phyloP scores from a whole-genome alignment of 2,888 invertebrate genomes.

The Eurois occulta region DNA sequence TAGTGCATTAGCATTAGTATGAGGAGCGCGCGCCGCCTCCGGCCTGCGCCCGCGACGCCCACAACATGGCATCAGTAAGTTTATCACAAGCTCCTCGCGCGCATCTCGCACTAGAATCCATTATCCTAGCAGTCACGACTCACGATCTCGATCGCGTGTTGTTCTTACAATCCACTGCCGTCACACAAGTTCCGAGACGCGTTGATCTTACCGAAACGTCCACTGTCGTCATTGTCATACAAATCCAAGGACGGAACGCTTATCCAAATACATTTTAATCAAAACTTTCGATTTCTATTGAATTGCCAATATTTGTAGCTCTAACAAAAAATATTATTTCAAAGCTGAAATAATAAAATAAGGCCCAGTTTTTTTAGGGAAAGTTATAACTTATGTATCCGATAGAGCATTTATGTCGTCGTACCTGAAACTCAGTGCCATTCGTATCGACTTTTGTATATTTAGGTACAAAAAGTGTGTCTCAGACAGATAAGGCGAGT shows the following conservation, averaged over 20 bases:
- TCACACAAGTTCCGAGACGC: slow-evolving; percentile 2
- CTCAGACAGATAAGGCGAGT: slow-evolving; percentile 52
- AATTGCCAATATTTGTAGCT: slow-evolving; percentile 30
- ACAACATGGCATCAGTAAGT: slow-evolving; percentile 7
- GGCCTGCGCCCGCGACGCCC: slow-evolving; percentile 15
- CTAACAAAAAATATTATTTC: slow-evolving; percentile 26
- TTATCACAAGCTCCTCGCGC: slow-evolving; percentile 4
- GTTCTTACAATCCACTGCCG: not conserved
- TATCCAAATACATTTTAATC: slow-evolving; percentile 34
- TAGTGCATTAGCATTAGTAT: slow-evolving; percentile 32
- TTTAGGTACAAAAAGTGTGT: slow-evolving; percentile 45
- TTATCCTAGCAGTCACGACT: slow-evolving; percentile 15
- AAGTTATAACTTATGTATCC: slow-evolving; percentile 21
- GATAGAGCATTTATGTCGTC: slow-evolving; percentile 10
- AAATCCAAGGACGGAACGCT: slow-evolving; percentile 42
- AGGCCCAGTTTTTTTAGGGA: slow-evolving; percentile 26
- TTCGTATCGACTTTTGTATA: slow-evolving; percentile 34
- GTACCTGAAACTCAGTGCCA: slow-evolving; percentile 25
- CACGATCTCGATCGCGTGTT: not conserved
- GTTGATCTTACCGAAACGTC: slow-evolving; percentile 27
- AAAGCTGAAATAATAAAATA: slow-evolving; percentile 13
- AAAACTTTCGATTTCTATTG: slow-evolving; percentile 51
- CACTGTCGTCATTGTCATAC: slow-evolving; percentile 10
- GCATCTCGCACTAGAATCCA: slow-evolving; percentile 7
- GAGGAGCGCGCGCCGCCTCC: slow-evolving; percentile 38